phyloP scores from a whole-genome alignment of 2,113 vertebrate genomes.

The Scartelaos histophorus region DNA sequence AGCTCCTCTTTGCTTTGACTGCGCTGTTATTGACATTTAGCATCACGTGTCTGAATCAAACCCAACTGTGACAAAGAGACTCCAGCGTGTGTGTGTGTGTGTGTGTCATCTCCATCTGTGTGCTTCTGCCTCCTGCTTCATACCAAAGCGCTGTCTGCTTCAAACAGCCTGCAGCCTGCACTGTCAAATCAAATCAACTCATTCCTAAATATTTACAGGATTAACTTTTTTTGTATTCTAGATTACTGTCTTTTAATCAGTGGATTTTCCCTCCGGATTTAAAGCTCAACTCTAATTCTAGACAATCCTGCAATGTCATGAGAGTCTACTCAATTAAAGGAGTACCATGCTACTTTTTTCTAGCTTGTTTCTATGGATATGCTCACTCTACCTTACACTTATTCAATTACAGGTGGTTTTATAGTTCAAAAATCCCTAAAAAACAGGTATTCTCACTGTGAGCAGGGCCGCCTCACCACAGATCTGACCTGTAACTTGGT shows the following conservation, averaged over 20 bases:
- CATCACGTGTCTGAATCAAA: constrained; percentile 10
- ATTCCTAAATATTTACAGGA: neutral
- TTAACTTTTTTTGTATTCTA: neutral
- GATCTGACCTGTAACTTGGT: no score
- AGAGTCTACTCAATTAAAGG: no score
- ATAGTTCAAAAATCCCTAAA: no score
- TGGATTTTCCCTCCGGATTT: no score
- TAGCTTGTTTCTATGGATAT: no score
- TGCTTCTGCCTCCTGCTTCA: constrained; percentile 5
- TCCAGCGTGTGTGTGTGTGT: constrained; percentile 18
- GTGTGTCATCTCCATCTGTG: constrained; percentile 43
- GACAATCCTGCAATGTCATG: no score
- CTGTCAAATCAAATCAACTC: neutral
- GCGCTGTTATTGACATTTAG: constrained; percentile 20
- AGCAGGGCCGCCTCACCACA: no score
- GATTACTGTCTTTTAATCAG: neutral
- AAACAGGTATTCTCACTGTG: no score
- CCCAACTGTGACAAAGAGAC: constrained; percentile 35
- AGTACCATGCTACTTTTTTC: no score
- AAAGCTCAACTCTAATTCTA: no score
- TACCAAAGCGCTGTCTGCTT: neutral
- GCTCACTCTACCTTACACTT: no score
- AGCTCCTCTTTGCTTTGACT: constrained; percentile 22
- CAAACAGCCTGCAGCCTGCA: neutral
- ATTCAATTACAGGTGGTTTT: no score